Percentiles rank a stretch among this genome's conserved stretches.
phyloP scores from a whole-genome alignment of 2,797 vertebrate genomes.

The Ispidina picta region DNA sequence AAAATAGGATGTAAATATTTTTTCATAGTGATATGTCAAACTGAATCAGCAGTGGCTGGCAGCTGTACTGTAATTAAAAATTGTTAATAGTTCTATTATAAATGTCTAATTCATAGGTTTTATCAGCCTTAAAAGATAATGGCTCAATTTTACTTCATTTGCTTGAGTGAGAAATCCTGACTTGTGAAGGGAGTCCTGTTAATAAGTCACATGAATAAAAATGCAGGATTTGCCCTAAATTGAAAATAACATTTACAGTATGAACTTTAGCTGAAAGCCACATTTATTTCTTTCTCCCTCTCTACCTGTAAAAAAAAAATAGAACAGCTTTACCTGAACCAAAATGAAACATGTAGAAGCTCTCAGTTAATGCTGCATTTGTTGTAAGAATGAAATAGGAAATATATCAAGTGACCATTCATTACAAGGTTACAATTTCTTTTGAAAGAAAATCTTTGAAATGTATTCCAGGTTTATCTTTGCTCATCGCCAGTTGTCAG shows the following conservation, averaged over 20 bases:
- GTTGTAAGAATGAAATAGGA: neutral
- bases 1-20: conserved; percentile 23
- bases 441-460: neutral
- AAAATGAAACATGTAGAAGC: neutral
- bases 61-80: conserved; percentile 33
- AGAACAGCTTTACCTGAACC: neutral
- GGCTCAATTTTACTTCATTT: conserved; percentile 39
- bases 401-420: neutral
- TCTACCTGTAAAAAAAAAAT: neutral
- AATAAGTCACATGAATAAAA: conserved; percentile 21
- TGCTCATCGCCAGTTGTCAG: neutral
- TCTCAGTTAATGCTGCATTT: neutral
- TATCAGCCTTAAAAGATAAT: conserved; percentile 42
- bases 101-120: conserved; percentile 31
- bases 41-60: conserved; percentile 2
- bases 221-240: neutral
- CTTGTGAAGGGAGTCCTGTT: neutral
- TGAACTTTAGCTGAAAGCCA: neutral
- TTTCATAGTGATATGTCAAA: conserved; percentile 14
- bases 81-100: conserved; percentile 8
- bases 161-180: conserved; percentile 13
- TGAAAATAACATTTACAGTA: neutral
- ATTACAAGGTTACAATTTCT: neutral
- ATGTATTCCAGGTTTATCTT: neutral
- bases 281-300: neutral